Evolutionary conservation across 1,140 invertebrate genomes (phyloP).

Genomic region (Penaeus chinensis): DNA sequence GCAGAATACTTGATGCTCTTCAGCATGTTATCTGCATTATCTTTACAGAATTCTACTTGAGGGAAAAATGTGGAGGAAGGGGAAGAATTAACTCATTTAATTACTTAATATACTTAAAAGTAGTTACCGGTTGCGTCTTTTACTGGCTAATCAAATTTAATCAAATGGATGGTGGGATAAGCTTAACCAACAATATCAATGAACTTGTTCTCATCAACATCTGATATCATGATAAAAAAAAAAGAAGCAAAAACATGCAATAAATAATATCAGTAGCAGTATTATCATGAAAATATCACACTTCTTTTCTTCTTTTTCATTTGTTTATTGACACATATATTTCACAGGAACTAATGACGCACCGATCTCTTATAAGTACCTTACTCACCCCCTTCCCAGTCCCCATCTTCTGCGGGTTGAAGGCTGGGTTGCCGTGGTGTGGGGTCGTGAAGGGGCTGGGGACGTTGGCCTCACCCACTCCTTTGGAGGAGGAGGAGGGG

Average conservation of each 20-base stretch:
- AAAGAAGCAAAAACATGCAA: background rate
- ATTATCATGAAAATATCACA: background rate
- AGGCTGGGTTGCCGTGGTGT: conserved; percentile 90
- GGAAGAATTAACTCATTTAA: too few species aligned
- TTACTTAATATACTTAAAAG: too few species aligned
- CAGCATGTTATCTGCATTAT: too few species aligned
- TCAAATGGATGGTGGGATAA: too few species aligned
- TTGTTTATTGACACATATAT: conserved; percentile 33
- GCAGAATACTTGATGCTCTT: too few species aligned
- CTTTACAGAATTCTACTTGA: too few species aligned
- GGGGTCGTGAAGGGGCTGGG: conserved; percentile 87
- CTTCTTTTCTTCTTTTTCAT: conserved; percentile 56
- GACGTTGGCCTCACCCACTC: conserved; percentile 69
- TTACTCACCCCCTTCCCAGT: conserved; percentile 78
- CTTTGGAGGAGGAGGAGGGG: conserved; percentile 36
- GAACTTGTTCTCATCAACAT: conserved; percentile 22
- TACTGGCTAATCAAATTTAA: too few species aligned
- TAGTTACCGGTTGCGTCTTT: too few species aligned
- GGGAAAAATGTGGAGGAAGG: too few species aligned
- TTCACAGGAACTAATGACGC: conserved; percentile 57
- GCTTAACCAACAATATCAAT: too few species aligned
- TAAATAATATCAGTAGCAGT: background rate
- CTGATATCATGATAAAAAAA: background rate
- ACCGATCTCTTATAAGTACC: conserved; percentile 63
- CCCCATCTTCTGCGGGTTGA: conserved; percentile 92